Evolutionary conservation across 2,888 invertebrate genomes (phyloP).

Genomic region (Brassicogethes aeneus): DNA sequence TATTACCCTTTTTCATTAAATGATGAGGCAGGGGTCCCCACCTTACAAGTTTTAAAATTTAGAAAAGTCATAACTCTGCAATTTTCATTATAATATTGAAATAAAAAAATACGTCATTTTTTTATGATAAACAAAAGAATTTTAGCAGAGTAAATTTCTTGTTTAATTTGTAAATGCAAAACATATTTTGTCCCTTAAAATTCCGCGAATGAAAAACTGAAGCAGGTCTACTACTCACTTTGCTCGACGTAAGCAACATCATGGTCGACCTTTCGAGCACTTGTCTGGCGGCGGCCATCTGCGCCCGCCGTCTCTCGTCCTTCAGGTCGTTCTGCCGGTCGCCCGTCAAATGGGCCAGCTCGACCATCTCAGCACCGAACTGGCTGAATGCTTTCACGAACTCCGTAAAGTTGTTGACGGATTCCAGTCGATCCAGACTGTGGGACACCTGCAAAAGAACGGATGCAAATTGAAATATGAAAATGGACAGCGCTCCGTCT

Average conservation of each 20-base stretch:
- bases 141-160: too few relatives aligned
- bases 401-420: conserved; percentile 88
- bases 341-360: conserved; percentile 88
- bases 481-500: too few relatives aligned
- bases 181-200: too few relatives aligned
- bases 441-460: conserved; percentile 56
- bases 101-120: too few relatives aligned
- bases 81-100: too few relatives aligned
- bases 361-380: conserved; percentile 98
- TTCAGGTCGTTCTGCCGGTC: conserved; percentile 75
- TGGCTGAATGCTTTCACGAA: conserved; percentile 98
- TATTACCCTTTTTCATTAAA: too few relatives aligned
- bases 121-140: too few relatives aligned
- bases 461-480: conserved; percentile 1
- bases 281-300: conserved; percentile 93
- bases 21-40: too few relatives aligned
- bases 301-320: conserved; percentile 89
- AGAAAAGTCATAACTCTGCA: too few relatives aligned
- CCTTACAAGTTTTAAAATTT: too few relatives aligned
- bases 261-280: conserved; percentile 93
- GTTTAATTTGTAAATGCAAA: too few relatives aligned
- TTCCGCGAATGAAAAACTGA: too few relatives aligned
- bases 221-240: conserved; percentile 58
- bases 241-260: conserved; percentile 93
- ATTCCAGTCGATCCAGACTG: conserved; percentile 74